Evolutionary conservation across 2,888 invertebrate genomes (phyloP), one percentile per base, ranked within the genome.

Genomic region (Bugulina stolonifera): DNA sequence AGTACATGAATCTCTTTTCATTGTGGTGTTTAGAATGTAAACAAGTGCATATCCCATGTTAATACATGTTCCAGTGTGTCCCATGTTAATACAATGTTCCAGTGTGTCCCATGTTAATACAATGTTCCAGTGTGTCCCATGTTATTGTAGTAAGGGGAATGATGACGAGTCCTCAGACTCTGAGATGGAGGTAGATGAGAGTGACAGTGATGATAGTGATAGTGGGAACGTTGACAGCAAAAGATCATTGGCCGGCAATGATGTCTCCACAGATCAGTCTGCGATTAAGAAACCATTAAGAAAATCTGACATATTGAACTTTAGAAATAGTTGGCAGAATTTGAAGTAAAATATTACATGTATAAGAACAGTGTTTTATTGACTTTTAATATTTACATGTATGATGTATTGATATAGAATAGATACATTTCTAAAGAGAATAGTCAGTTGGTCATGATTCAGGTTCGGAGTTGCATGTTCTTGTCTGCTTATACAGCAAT

Each of bases 251-350:
- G 43, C 18, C 5, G 43, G 18, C 18, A 18, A 43, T 43, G 43
- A 10, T 43, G 5, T 18, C 18, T 10, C 5, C 18, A 18, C 43
- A 18, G 10, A 5, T 10, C 43, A 43, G 43, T 5, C 5, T 10
- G 18, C 43, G 5, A 18, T 23, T 5, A 32, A n/a, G 27, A 64
- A n/a, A 64, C 32, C 32, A 25, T n/a, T 64, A 2, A 27, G 34
- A 10, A 64, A 64, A 64, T 64, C 64, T 29, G 64, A 64, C 32
- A 32, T 64, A 5, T 14, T 64, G 10, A 32, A 64, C 5, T 64
- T 64, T 32, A 14, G 25, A 64, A 43, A 43, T 43, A 32, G 29
- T 64, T 64, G 64, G 64, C 64, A 64, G n/a, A 64, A 64, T 29
- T 29, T 43, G 10, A 43, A 43, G 18, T 43, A 43, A 43, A 43